Base-by-base conservation (phyloP, 2,797 vertebrate genomes). In the Peromyscus aztecus region DNA sequence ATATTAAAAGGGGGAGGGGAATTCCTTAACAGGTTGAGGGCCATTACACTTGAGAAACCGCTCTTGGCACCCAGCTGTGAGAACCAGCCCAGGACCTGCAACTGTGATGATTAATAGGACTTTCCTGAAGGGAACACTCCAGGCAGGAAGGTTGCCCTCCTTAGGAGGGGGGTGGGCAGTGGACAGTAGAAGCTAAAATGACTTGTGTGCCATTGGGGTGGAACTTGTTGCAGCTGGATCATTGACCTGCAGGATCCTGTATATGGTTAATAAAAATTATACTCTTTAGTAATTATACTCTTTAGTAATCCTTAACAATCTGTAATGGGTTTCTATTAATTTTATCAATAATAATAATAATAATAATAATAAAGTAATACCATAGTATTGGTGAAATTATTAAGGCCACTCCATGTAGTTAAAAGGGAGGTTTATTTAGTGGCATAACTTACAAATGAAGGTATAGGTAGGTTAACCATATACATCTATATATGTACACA, bases 171-270 rank as follows among this genome's bases (percentile, higher is more conserved):
- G 96, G 81, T 71, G 71, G 82, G 75, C 94, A 92, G 75, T 83
- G 69, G 93, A 97, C 95, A 98, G 96, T 94, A 94, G 97, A 98
- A 97, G 97, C 92, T 96, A 97, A 98, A 98, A 98, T 96, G 97
- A 96, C 97, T 97, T 95, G 94, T 98, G 97, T 73, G 97, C 96
- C 96, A 97, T 0, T 98, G 98, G 97, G 94, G 97, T 98, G 98
- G 98, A 98, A 97, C 98, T 78, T 98, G 90, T 84, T 96, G 95
- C 96, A 98, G 94, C 97, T 97, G 97, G 97, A 97, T 98, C 97
- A 98, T 83, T 97, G 98, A 98, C 97, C 94, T 96, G 96, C 76
- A 95, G 92, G 89, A 91, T 97, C 84, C 92, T 97, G n/a, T n/a
- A n/a, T n/a, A n/a, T n/a, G n/a, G n/a, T n/a, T n/a, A n/a, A n/a